Evolutionary conservation across 2,113 vertebrate species (phyloP), one percentile per base, ranked within the genome.

Genomic region (Thalassoma bifasciatum): DNA sequence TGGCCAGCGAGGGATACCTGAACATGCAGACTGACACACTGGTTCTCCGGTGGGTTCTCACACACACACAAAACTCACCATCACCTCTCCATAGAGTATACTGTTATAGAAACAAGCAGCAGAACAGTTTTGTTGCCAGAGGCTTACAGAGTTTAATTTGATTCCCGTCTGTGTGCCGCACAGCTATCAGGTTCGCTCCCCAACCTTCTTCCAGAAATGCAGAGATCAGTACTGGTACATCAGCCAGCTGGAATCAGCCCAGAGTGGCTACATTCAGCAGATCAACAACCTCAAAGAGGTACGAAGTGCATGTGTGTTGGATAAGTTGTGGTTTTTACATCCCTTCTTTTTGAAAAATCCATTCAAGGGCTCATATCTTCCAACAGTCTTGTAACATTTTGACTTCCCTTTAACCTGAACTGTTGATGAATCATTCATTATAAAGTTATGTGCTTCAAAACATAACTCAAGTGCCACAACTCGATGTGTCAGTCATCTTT

Each of bases 281-380:
- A 98, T 98, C 89, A 98, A 98, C 92, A 98, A 99, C 83, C 96
- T 99, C 16, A 99, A 99, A 91, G 98, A 99, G 93, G 98, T 98
- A 91, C 13, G 8, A 5, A 2, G 5, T 58, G 46, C 50, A 21
- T 51, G 5, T 56, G 16, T 46, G 63, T 10, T 12, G 4, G 30
- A 4, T 30, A 30, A 30, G 30, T 30, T 30, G 3, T 30, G 3
- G 3, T 3, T 3, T 49, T 30, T 26, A 4, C 6, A 21, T 30
- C 2, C 6, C 13, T 17, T 42, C 14, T 42, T 4, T 16, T 10
- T 40, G 8, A 13, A 40, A 11, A 11, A 11, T 40, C 12, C 38
- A 11, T 40, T 40, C 10, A 2, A 11, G 12, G 2, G 38, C 10
- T 40, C 8, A 5, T 10, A 13, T 40, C 38, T 40, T 40, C 12